Percentiles rank a stretch among this genome's conserved stretches.
phyloP scores from a whole-genome alignment of 2,888 invertebrate species.

The Lepidonotus clava region DNA sequence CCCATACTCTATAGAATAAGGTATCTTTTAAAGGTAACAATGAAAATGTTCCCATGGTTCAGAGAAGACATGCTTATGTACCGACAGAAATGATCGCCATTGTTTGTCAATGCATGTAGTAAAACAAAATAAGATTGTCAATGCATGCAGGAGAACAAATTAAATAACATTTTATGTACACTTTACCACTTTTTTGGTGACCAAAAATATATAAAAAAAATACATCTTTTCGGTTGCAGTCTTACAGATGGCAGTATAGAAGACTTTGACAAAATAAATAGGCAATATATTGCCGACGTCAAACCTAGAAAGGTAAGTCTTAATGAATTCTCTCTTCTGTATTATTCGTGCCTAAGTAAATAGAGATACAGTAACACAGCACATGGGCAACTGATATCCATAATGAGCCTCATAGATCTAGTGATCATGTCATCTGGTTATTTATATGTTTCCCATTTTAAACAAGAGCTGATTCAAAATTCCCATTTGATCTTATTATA shows the following conservation, averaged over 20 bases:
- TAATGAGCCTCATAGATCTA: background rate
- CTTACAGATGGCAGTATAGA: slow-evolving; percentile 6
- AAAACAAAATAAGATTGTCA: no score
- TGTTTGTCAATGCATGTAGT: no score
- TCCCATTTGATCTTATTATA: no score
- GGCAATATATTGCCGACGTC: background rate
- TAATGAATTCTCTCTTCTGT: background rate
- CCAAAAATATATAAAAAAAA: background rate
- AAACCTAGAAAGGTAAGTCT: background rate
- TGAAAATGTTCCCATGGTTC: no score
- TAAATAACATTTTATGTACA: no score
- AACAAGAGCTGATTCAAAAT: background rate
- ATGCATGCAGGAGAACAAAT: no score
- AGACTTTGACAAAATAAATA: background rate
- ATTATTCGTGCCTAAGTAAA: no score
- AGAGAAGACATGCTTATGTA: no score
- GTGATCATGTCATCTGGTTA: background rate
- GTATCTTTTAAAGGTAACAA: no score
- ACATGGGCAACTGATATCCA: background rate
- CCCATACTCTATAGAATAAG: no score
- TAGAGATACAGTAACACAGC: no score
- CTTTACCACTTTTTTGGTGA: background rate
- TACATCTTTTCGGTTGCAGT: background rate
- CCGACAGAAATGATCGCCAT: no score
- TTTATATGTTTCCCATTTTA: background rate